These are phyloP conservation scores for Pandion haliaetus DNA, from an alignment of 2,113 vertebrate species.

Conservation along the genomic window DNA sequence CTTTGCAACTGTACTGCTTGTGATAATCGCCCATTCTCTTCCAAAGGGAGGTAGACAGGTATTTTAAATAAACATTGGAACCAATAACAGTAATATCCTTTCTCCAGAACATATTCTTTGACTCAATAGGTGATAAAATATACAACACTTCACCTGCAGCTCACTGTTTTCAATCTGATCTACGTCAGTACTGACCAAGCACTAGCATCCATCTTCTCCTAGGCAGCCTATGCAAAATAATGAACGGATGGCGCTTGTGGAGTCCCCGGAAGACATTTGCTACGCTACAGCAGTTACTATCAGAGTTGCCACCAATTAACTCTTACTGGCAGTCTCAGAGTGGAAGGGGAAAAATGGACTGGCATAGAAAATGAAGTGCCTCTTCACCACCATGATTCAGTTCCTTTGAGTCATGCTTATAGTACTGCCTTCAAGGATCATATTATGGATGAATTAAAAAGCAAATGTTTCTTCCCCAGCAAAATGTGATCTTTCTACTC, in stretches of 20 bases:
- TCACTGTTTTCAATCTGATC: neutral
- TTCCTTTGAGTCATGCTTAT: rapidly evolving
- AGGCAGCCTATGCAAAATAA: neutral
- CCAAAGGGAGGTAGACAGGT: neutral
- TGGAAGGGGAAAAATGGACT: rapidly evolving
- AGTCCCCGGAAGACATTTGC: neutral
- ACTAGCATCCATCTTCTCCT: neutral
- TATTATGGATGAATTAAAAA: rapidly evolving
- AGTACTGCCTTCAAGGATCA: neutral
- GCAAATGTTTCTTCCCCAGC: neutral
- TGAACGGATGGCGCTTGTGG: rapidly evolving
- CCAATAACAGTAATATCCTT: rapidly evolving
- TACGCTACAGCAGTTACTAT: neutral
- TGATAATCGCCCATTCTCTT: neutral
- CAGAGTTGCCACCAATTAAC: neutral
- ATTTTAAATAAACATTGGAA: neutral
- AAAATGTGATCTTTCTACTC: neutral
- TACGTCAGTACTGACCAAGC: neutral
- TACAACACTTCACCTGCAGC: neutral
- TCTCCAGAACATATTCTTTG: neutral
- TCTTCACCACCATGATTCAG: neutral
- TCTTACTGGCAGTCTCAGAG: neutral
- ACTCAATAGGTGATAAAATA: neutral
- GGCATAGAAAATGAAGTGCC: no score
- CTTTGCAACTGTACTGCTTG: neutral